Conservation (phyloP, 2,797 vertebrate species). For the Pseudochaenichthys georgianus region DNA sequence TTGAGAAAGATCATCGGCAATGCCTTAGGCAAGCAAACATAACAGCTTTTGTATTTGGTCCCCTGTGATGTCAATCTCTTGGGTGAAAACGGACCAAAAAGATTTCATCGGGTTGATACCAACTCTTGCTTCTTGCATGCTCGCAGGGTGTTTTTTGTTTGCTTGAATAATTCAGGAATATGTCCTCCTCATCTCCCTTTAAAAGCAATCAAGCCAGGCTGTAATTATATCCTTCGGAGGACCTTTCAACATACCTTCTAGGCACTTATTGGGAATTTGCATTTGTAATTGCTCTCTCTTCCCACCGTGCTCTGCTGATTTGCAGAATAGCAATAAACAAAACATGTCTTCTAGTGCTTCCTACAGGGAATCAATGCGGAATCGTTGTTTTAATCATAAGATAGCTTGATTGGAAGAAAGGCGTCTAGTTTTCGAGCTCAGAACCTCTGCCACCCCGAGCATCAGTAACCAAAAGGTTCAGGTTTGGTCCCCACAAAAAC, state of each 20-base stretch:
- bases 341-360: slow-evolving; percentile 69
- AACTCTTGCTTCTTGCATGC: slow-evolving; percentile 37
- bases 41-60: slow-evolving; percentile 19
- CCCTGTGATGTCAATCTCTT: slow-evolving; percentile 36
- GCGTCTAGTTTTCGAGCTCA: slow-evolving; percentile 36
- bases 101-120: slow-evolving; percentile 14
- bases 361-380: slow-evolving; percentile 68
- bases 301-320: slow-evolving; percentile 68
- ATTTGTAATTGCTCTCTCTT: slow-evolving; percentile 78
- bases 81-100: slow-evolving; percentile 25
- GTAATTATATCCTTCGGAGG: slow-evolving; percentile 78
- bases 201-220: slow-evolving; percentile 77
- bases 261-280: slow-evolving; percentile 78
- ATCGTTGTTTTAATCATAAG: slow-evolving; percentile 74
- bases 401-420: slow-evolving; percentile 53
- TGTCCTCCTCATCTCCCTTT: slow-evolving; percentile 63
- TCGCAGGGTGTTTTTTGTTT: slow-evolving; percentile 68
- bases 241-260: slow-evolving; percentile 75
- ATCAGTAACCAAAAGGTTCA: slow-evolving; percentile 16
- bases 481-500: slow-evolving; percentile 7
- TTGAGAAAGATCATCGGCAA: slow-evolving; percentile 15
- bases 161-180: slow-evolving; percentile 75
- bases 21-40: slow-evolving; percentile 33
- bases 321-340: slow-evolving; percentile 77
- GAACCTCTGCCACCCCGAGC: slow-evolving; percentile 6